Percentiles rank a stretch among this genome's conserved stretches.
phyloP scores from a whole-genome alignment of 1,140 invertebrate genomes.

The Leptinotarsa undecemlineata region DNA sequence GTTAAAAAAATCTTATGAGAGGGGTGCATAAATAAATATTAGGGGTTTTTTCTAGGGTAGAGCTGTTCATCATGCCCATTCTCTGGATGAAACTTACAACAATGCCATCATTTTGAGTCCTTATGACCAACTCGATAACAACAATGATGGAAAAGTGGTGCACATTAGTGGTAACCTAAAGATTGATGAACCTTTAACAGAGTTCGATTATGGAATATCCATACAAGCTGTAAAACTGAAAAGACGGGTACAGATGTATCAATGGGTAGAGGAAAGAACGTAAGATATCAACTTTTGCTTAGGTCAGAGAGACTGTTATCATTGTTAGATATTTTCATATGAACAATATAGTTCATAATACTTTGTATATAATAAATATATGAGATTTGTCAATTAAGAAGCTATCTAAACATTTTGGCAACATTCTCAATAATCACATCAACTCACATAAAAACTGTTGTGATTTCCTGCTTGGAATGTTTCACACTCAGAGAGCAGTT shows the following conservation, averaged over 20 bases:
- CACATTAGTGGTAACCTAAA: conserved; percentile 74
- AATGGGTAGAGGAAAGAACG: conserved; percentile 83
- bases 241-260: conserved; percentile 76
- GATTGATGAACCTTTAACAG: conserved; percentile 78
- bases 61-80: conserved; percentile 71
- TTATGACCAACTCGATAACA: conserved; percentile 60
- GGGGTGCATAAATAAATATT: not conserved
- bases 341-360: no score
- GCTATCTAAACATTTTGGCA: no score
- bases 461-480: no score
- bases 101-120: conserved; percentile 63
- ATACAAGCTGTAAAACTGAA: conserved; percentile 56
- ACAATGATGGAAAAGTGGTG: conserved; percentile 75
- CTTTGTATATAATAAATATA: no score
- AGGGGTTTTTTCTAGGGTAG: conserved; percentile 60
- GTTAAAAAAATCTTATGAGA: conserved; percentile 21
- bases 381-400: no score
- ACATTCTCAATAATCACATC: no score
- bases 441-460: no score
- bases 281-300: conserved; percentile 39
- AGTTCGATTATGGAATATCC: conserved; percentile 62
- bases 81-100: conserved; percentile 71
- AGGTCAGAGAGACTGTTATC: no score
- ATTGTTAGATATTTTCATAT: no score
- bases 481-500: no score